Evolutionary conservation across 2,888 invertebrate genomes (phyloP).

Genomic region (Erannis defoliaria): DNA sequence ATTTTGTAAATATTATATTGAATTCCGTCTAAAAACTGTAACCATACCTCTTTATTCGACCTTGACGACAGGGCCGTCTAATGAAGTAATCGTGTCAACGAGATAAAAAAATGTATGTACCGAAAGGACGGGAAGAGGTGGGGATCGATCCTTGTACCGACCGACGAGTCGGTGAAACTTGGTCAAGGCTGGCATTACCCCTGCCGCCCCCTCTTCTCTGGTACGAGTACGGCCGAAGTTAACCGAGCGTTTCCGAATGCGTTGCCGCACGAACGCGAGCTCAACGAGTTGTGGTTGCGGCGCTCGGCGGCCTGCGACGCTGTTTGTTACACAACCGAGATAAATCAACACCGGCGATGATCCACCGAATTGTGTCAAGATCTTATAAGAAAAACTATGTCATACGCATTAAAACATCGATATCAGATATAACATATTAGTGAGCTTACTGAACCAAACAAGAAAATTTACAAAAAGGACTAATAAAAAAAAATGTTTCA

Average conservation of each 20-base stretch:
- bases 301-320: slow-evolving; percentile 30
- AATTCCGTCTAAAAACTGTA: slow-evolving; percentile 15
- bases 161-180: slow-evolving; percentile 84
- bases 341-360: slow-evolving; percentile 80
- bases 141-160: slow-evolving; percentile 84
- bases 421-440: background rate
- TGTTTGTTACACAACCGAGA: slow-evolving; percentile 79
- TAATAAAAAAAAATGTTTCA: background rate
- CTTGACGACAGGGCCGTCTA: slow-evolving; percentile 71
- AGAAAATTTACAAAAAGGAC: background rate
- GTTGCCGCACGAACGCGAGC: slow-evolving; percentile 47
- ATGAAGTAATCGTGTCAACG: slow-evolving; percentile 80
- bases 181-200: slow-evolving; percentile 81
- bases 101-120: slow-evolving; percentile 70
- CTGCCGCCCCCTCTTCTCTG: slow-evolving; percentile 56
- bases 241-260: slow-evolving; percentile 72
- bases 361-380: slow-evolving; percentile 82
- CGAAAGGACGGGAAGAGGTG: slow-evolving; percentile 84
- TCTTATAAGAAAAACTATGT: slow-evolving; percentile 57
- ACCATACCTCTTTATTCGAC: slow-evolving; percentile 53
- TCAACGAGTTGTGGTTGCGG: slow-evolving; percentile 70
- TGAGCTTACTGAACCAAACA: background rate
- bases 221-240: slow-evolving; percentile 65
- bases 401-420: slow-evolving; percentile 14
- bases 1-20: background rate